Evolutionary conservation across 2,888 invertebrate species (phyloP).

Genomic region (Subacronicta megacephala): DNA sequence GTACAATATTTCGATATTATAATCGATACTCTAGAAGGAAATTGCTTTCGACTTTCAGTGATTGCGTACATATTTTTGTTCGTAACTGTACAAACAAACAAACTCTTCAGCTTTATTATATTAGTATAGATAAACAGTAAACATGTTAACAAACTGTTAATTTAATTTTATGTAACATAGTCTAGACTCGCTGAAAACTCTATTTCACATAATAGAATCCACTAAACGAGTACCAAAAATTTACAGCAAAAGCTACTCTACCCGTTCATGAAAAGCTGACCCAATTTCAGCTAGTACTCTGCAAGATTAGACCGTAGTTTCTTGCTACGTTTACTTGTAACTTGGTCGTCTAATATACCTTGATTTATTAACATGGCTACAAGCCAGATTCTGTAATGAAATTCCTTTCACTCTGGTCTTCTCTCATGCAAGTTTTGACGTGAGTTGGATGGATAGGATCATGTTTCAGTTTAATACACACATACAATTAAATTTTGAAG

Average conservation of each 20-base stretch:
- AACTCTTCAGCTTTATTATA: no score
- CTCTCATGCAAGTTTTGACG: slow-evolving; percentile 14
- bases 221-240: not conserved
- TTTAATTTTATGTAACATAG: no score
- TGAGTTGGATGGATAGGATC: not conserved
- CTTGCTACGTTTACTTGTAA: slow-evolving; percentile 9
- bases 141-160: no score
- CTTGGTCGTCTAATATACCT: slow-evolving; percentile 14
- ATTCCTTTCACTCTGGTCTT: slow-evolving; percentile 32
- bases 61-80: no score
- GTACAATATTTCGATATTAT: no score
- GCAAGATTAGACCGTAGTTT: slow-evolving; percentile 15
- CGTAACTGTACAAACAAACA: no score
- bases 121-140: no score
- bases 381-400: slow-evolving; percentile 42
- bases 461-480: not conserved
- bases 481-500: no score
- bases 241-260: not conserved
- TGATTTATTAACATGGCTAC: slow-evolving; percentile 44
- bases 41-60: no score
- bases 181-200: no score
- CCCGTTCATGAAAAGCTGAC: slow-evolving; percentile 13
- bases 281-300: slow-evolving; percentile 5
- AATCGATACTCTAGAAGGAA: no score
- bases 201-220: not conserved